Evolutionary conservation across 2,888 invertebrate genomes (phyloP), one percentile per base, ranked within the genome.

Genomic region (Platycheirus rosarum): DNA sequence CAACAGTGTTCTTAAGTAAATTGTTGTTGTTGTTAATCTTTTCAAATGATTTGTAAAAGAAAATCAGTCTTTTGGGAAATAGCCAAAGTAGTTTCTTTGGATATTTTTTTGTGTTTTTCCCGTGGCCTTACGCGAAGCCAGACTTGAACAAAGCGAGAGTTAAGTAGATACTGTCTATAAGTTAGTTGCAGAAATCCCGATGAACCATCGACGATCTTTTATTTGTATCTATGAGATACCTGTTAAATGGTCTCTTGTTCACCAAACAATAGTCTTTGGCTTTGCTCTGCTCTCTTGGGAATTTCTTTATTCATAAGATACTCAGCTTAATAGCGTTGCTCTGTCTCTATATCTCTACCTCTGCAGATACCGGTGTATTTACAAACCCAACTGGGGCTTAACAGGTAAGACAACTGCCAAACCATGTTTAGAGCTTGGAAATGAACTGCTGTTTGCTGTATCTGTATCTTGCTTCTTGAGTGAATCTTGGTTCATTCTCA

Each of bases 141-240:
- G 40, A 35, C 69, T 74, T 74, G 44, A 69, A 65, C 78, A 74
- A 78, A 78, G 51, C 46, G 74, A 78, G 78, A 69, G 73, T 57
- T 68, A 63, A 69, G 65, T 51, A 74, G 63, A 73, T 73, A 84
- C 84, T 84, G 69, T 11, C 51, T 46, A 49, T 69, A 65, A 65
- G 32, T 74, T 8, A 26, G 37, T 62, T 84, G 78, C 69, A 74
- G 73, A 74, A 69, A 69, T 65, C 37, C 57, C 69, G 69, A 11
- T 48, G 48, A 40, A 63, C 69, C 71, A 53, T 68, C 55, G 13
- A 44, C 46, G 53, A 66, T 60, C 57, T 46, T 55, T 46, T 16
- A n/a, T 48, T 49, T 51, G 42, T 42, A 55, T 65, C 55, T 57
- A 73, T 42, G 60, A 57, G 57, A 73, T 18, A 49, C 29, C 26